A percentile compares a stretch with the other conserved stretches of the same genome.
Conservation (phyloP, 2,797 vertebrate genomes). For the Octomys mimax region DNA sequence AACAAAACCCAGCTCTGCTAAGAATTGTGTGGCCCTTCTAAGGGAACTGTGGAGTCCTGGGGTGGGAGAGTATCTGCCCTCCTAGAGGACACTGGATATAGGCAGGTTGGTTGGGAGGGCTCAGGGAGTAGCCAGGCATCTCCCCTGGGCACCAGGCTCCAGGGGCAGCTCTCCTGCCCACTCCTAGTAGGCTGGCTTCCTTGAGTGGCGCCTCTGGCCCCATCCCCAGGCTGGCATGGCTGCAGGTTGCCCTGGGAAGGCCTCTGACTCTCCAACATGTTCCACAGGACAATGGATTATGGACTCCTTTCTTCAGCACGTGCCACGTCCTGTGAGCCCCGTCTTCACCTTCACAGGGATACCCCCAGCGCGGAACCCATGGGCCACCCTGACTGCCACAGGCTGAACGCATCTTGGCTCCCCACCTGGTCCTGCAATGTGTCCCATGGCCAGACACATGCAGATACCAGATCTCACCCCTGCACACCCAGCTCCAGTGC, state of each 20-base stretch:
- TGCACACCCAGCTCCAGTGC: background rate
- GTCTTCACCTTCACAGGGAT: background rate
- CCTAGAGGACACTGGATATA: background rate
- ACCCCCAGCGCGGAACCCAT: background rate
- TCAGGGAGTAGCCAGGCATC: background rate
- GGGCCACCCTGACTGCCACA: background rate
- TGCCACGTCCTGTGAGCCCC: background rate
- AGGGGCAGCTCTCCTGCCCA: too few species aligned
- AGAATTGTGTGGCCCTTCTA: background rate
- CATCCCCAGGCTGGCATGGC: background rate
- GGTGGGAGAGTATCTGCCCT: background rate
- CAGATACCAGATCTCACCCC: background rate
- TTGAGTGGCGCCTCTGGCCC: background rate
- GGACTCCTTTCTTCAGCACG: constrained; percentile 62
- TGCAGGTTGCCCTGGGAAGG: background rate
- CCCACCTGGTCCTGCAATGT: background rate
- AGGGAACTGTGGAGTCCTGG: background rate
- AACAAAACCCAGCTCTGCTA: background rate
- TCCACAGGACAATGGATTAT: constrained; percentile 63
- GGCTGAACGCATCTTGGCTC: background rate
- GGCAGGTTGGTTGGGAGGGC: background rate
- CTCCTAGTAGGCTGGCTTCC: background rate
- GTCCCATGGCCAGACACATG: background rate
- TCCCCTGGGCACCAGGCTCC: background rate
- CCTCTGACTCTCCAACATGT: constrained; percentile 42